Base-by-base conservation (phyloP, 2,113 vertebrate genomes). In the Anarhynchus alexandrinus region DNA sequence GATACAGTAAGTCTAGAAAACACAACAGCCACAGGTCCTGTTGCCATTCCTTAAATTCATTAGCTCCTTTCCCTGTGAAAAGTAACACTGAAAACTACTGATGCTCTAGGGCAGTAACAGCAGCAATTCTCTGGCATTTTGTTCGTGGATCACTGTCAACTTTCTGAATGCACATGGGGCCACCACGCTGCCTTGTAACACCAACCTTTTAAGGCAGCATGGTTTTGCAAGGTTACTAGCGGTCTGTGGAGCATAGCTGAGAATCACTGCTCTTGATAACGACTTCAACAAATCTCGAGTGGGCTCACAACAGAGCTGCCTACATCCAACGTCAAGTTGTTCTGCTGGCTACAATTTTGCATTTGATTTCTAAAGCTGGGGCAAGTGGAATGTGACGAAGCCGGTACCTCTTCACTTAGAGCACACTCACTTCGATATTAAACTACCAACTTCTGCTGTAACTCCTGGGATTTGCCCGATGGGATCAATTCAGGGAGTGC, bases 331-430 rank as follows among this genome's bases (percentile, higher is more conserved):
- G 86, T 85, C 82, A 82, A 92, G 96, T 51, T 82, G 81, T 86
- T 96, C 89, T 86, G 72, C 83, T 58, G 78, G 92, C 89, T 95
- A 71, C 74, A 66, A 57, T 67, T 69, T 64, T 69, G 77, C 74
- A 76, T 90, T 67, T 86, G 54, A 90, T 94, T 95, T 96, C 74
- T 73, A 58, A 86, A 83, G 47, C 55, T 51, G 76, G 79, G 78
- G 93, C 67, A 76, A 47, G 43, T 59, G 58, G 42, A 65, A 88
- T 3, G 8, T 66, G 66, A 77, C 0, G 0, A 94, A 91, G 36
- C 23, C 40, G 69, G 45, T 34, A 55, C 8, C 45, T 66, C 55
- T 91, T 87, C 23, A 5, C 45, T 84, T 65, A 49, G 27, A 83
- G 40, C 58, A 69, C 77, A 69, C 54, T 88, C 29, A 43, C 12